A percentile compares a stretch with the other conserved stretches of the same genome.
phyloP scores from a whole-genome alignment of 2,888 invertebrate species.

The Ochropacha duplaris region DNA sequence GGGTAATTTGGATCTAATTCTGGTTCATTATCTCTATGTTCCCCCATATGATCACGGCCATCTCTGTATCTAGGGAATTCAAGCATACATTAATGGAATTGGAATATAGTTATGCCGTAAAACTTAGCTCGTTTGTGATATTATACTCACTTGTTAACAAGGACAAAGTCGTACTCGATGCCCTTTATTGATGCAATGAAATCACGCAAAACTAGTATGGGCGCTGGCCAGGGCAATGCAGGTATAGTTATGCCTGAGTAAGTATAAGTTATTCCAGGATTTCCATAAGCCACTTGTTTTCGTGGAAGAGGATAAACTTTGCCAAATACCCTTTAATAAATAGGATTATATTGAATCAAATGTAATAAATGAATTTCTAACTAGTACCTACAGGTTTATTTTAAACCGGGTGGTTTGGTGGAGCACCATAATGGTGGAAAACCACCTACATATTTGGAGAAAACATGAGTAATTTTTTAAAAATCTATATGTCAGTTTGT shows the following conservation, averaged over 20 bases:
- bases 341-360: neutral
- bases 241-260: conserved; percentile 86
- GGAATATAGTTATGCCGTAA: too few species aligned
- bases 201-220: conserved; percentile 77
- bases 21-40: conserved; percentile 87
- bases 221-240: conserved; percentile 84
- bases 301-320: conserved; percentile 86
- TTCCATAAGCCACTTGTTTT: conserved; percentile 87
- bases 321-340: conserved; percentile 82
- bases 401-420: too few species aligned
- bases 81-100: conserved; percentile 1
- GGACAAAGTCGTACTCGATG: conserved; percentile 84
- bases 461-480: too few species aligned
- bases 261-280: conserved; percentile 84
- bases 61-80: conserved; percentile 82
- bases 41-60: conserved; percentile 87
- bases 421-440: too few species aligned
- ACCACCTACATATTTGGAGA: too few species aligned
- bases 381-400: too few species aligned
- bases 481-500: too few species aligned
- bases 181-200: conserved; percentile 76
- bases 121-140: neutral
- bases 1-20: conserved; percentile 84
- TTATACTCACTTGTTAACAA: conserved; percentile 85
- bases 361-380: too few species aligned